Conservation (phyloP, 2,113 vertebrate species). For the Bos indicus region DNA sequence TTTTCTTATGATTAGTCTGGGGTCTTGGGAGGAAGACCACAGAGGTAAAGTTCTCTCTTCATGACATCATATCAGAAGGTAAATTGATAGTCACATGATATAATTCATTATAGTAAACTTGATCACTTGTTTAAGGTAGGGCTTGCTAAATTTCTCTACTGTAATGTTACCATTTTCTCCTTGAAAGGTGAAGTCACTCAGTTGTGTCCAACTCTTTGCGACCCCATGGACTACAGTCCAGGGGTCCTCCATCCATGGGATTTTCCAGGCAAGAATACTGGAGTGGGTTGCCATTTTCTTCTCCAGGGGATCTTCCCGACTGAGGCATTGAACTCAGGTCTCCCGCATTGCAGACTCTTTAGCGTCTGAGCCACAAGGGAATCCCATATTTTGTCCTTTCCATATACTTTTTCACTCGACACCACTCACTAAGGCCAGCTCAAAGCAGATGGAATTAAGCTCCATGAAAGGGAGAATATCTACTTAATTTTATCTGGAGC, state of each 20-base stretch:
- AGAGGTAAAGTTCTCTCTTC: background rate
- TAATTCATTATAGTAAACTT: background rate
- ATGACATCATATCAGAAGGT: background rate
- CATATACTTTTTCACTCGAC: background rate
- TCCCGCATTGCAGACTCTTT: background rate
- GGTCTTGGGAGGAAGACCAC: background rate
- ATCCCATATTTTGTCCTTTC: background rate
- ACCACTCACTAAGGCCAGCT: background rate
- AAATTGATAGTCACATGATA: background rate
- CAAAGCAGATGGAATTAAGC: background rate
- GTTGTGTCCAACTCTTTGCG: background rate
- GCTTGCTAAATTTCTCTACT: background rate
- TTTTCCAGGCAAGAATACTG: background rate
- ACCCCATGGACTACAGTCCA: background rate
- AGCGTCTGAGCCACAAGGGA: background rate
- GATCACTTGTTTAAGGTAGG: background rate
- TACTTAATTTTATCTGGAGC: background rate
- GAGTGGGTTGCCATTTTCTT: background rate
- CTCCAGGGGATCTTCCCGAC: no score
- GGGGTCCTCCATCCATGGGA: background rate
- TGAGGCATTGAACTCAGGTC: background rate
- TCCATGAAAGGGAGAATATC: background rate
- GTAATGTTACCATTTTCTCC: background rate
- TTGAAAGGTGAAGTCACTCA: background rate
- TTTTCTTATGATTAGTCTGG: background rate